phyloP scores from a whole-genome alignment of 1,140 invertebrate genomes.

The Cotesia glomerata region DNA sequence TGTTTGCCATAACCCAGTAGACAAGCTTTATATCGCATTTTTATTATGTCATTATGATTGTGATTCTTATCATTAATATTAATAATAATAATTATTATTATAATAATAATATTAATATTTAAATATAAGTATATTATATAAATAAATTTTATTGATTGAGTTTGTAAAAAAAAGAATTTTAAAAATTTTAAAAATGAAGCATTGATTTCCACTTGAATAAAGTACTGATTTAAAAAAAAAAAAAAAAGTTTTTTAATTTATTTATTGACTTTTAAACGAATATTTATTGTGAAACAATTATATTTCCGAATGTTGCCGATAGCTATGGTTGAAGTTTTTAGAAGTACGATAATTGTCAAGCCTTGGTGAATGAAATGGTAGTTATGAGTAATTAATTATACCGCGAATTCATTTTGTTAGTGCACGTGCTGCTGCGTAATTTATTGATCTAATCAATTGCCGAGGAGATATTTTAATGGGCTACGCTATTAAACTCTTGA shows the following conservation, averaged over 20 bases:
- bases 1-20: neutral
- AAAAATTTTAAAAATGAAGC: neutral
- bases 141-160: neutral
- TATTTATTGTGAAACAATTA: too few species aligned
- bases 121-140: neutral
- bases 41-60: neutral
- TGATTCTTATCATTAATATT: too few species aligned
- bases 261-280: too few species aligned
- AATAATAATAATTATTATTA: too few species aligned
- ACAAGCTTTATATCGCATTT: neutral
- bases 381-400: neutral
- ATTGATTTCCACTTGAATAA: neutral
- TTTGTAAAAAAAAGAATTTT: conserved; percentile 16
- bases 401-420: neutral
- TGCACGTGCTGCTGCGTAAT: neutral
- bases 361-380: too few species aligned
- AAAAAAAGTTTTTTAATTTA: too few species aligned
- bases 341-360: too few species aligned
- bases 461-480: neutral
- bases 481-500: neutral
- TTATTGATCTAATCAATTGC: neutral
- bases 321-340: too few species aligned
- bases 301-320: too few species aligned
- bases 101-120: neutral
- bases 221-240: too few species aligned